A percentile compares a stretch with the other conserved stretches of the same genome.
Evolutionary conservation across 2,888 invertebrate genomes (phyloP).

Genomic region (Tholera decimalis): DNA sequence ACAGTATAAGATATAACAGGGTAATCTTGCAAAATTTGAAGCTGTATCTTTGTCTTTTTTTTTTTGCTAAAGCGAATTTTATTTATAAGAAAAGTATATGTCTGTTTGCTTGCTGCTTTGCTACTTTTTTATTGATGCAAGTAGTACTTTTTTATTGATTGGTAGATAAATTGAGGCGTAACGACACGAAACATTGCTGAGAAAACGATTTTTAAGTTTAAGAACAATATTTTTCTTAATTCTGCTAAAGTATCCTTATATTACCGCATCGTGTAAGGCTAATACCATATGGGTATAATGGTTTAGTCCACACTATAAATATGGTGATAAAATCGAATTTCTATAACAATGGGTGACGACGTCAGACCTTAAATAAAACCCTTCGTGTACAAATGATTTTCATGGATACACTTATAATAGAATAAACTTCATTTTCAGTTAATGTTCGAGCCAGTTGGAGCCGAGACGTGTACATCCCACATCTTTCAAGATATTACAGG

Average conservation of each 20-base stretch:
- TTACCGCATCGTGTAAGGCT: not conserved
- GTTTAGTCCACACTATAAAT: constrained; percentile 7
- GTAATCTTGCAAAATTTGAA: not conserved
- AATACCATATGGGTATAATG: constrained; percentile 28
- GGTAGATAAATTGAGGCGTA: not conserved
- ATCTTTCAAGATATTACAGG: constrained; percentile 73
- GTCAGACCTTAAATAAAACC: constrained; percentile 32
- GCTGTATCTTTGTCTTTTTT: not conserved
- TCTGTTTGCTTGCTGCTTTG: not conserved
- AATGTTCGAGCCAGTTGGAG: constrained; percentile 80
- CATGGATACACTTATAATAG: constrained; percentile 20
- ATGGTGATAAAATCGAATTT: constrained; percentile 41
- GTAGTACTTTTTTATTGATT: not conserved
- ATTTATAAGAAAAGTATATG: not conserved
- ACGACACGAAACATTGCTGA: too few species aligned
- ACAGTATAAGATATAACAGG: not conserved
- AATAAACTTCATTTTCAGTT: constrained; percentile 78
- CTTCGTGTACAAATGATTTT: constrained; percentile 2
- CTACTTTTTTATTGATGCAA: not conserved
- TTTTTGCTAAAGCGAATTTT: constrained; percentile 18
- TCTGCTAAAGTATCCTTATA: not conserved
- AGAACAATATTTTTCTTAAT: not conserved
- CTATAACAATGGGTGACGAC: constrained; percentile 37
- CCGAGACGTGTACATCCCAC: constrained; percentile 70
- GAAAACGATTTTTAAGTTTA: not conserved